Evolutionary conservation across 1,140 invertebrate genomes (phyloP), one percentile per base, ranked within the genome.

Genomic region (Brachionus angularis): DNA sequence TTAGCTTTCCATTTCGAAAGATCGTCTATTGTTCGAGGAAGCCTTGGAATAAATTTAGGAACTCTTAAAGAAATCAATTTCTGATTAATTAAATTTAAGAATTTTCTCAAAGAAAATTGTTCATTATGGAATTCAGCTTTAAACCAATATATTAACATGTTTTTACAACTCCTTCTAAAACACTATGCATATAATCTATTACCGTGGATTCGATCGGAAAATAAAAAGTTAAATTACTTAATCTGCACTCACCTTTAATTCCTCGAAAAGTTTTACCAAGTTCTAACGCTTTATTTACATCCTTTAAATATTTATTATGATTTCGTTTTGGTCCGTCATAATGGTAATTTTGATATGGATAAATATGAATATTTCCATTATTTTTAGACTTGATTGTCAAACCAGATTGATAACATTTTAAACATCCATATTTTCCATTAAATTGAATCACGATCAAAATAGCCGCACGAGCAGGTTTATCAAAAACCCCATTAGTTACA

Each of bases 101-200:
- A 49, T 49, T 49, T 23, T 49, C 47, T 49, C 10, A 49, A 23
- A 21, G 47, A 49, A 49, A 49, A 49, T 23, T n/a, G 47, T 23
- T 23, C 23, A 10, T 16, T 21, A 12, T 16, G 8, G 47, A 21
- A 49, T 23, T 49, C 47, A 21, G 47, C 16, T 16, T 53, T 1
- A 53, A 31, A 33, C 50, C 18, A 53, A 31, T 53, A 33, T n/a
- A 25, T 29, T 12, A 53, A 29, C 31, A 53, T 29, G 27, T 31
- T 53, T 53, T 53, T 0, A 53, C 50, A 14, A 31, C 50, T 2
- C 27, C 50, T n/a, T 53, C 27, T 10, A 53, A 29, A 14, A 53
- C 29, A n/a, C 50, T 53, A 53, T 53, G 50, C 50, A 53, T 53
- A n/a, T 29, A 53, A n/a, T 53, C 50, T 10, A 53, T 53, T 5